These are phyloP conservation scores for Nephrotoma guestfalica DNA, from an alignment of 2,888 invertebrate genomes.

Conservation along the genomic window DNA sequence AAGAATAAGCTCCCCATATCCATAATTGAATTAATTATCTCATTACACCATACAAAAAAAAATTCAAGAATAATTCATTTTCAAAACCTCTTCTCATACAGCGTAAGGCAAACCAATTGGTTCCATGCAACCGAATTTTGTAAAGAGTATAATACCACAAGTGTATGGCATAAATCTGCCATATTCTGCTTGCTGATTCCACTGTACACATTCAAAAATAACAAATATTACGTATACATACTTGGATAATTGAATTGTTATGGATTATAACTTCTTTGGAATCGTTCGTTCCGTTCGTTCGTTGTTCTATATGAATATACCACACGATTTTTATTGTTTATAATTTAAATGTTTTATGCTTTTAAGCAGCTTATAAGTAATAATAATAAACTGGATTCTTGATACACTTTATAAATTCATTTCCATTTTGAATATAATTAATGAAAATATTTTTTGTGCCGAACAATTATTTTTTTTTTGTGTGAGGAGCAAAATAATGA, in stretches of 20 bases:
- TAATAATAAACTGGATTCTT: neutral
- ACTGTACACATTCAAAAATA: neutral
- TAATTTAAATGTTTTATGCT: neutral
- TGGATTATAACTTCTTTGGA: neutral
- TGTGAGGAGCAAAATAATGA: neutral
- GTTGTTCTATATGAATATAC: neutral
- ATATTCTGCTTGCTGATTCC: neutral
- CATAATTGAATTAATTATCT: neutral
- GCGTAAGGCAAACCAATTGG: neutral
- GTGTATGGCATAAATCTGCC: neutral
- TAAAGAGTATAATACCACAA: neutral
- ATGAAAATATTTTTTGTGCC: neutral
- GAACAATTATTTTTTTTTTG: neutral
- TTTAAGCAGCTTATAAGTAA: neutral
- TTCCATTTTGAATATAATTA: neutral
- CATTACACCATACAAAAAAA: neutral
- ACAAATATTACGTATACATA: neutral
- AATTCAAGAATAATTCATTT: neutral
- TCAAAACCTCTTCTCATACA: neutral
- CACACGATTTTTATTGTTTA: neutral
- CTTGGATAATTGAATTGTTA: neutral
- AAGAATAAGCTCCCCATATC: neutral
- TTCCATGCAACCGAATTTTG: neutral
- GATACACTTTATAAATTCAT: neutral
- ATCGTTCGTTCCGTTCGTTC: neutral